phyloP scores from a whole-genome alignment of 2,888 invertebrate genomes.

The Aplocera efformata region DNA sequence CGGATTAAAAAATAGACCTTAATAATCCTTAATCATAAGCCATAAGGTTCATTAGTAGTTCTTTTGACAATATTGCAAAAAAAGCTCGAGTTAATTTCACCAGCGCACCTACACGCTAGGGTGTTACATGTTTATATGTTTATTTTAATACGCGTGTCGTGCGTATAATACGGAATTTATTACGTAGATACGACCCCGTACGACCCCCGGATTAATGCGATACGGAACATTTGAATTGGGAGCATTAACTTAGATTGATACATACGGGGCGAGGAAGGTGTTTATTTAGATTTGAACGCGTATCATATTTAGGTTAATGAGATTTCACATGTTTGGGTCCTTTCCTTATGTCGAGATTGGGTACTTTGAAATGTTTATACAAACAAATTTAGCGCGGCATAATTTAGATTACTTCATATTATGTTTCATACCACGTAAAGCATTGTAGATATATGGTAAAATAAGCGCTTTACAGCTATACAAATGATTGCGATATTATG shows the following conservation, averaged over 20 bases:
- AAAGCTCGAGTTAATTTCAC: no score
- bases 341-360: not conserved
- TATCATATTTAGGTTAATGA: constrained; percentile 22
- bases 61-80: no score
- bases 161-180: constrained; percentile 81
- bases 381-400: no score
- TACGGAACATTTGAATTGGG: constrained; percentile 79
- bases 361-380: not conserved
- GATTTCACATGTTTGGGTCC: constrained; percentile 2
- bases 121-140: constrained; percentile 79
- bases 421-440: no score
- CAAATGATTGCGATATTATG: no score
- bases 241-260: constrained; percentile 77
- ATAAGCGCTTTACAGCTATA: no score
- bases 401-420: no score
- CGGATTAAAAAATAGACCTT: no score
- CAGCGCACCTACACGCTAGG: constrained; percentile 56
- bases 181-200: constrained; percentile 44
- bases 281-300: constrained; percentile 27
- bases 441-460: no score
- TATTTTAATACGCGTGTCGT: constrained; percentile 81
- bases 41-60: no score
- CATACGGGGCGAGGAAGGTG: constrained; percentile 44
- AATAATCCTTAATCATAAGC: no score
- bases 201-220: constrained; percentile 78